Evolutionary conservation across 2,113 vertebrate species (phyloP).

Genomic region (Galeopterus variegatus): DNA sequence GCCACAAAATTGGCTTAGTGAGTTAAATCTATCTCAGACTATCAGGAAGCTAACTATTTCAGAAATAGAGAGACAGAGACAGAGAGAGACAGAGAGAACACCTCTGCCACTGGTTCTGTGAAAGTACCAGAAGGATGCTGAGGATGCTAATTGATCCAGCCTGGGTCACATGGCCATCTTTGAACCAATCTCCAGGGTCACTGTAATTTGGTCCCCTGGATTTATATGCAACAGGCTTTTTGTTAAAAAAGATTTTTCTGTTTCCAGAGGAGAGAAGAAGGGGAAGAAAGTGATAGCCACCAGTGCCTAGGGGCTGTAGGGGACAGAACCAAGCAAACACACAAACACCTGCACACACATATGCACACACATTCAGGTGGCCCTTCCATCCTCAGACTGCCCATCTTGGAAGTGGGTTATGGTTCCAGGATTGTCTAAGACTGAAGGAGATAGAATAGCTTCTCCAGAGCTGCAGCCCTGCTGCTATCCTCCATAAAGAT

Average conservation of each 20-base stretch:
- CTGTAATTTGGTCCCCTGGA: background rate
- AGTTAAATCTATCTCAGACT: background rate
- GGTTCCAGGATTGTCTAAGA: background rate
- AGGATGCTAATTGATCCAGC: background rate
- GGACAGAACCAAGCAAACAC: background rate
- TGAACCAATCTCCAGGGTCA: background rate
- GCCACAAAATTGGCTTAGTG: background rate
- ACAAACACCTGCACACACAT: background rate
- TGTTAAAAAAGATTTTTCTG: slow-evolving; percentile 1
- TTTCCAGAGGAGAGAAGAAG: background rate
- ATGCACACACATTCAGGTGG: background rate
- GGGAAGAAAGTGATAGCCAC: background rate
- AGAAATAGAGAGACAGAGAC: background rate
- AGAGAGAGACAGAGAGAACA: background rate
- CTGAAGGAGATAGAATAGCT: background rate
- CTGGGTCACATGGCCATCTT: background rate
- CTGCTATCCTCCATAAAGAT: background rate
- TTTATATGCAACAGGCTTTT: background rate
- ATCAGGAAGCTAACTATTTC: background rate
- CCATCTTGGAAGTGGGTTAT: background rate
- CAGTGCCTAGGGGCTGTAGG: background rate
- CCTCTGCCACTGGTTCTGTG: background rate
- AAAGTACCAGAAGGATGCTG: background rate
- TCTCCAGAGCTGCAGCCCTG: background rate
- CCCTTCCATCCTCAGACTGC: background rate